phyloP scores from a whole-genome alignment of 2,113 vertebrate species.

The Oncorhynchus nerka region DNA sequence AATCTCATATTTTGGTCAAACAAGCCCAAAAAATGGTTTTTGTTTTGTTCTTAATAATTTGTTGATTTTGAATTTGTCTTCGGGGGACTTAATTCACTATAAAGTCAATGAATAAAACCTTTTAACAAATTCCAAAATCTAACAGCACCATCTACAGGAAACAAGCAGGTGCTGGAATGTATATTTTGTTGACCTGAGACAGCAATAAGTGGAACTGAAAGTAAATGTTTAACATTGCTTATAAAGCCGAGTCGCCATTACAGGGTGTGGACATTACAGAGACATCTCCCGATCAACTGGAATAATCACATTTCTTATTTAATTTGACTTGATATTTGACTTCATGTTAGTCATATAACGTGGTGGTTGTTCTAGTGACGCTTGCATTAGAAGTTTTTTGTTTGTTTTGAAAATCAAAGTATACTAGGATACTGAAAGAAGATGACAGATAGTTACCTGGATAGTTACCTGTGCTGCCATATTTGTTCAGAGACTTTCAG shows the following conservation, averaged over 20 bases:
- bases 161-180: not conserved
- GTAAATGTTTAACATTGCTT: not conserved
- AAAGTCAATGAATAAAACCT: no score
- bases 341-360: not conserved
- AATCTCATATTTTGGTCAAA: not conserved
- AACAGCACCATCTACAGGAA: not conserved
- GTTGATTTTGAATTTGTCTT: not conserved
- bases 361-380: not conserved
- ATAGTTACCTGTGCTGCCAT: conserved; percentile 20
- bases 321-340: not conserved
- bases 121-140: not conserved
- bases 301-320: not conserved
- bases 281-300: not conserved
- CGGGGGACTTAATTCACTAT: no score
- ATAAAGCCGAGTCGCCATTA: not conserved
- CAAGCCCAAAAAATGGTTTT: not conserved
- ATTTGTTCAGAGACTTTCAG: conserved; percentile 49
- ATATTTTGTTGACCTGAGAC: no score
- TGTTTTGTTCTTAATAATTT: no score
- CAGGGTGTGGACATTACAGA: not conserved
- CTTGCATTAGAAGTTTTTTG: not conserved
- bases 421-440: not conserved
- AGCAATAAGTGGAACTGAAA: not conserved
- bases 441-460: conserved; percentile 22
- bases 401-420: not conserved